Percentiles rank a stretch among this genome's conserved stretches.
Conservation (phyloP, 2,797 vertebrate species). For the Neosalanx taihuensis region DNA sequence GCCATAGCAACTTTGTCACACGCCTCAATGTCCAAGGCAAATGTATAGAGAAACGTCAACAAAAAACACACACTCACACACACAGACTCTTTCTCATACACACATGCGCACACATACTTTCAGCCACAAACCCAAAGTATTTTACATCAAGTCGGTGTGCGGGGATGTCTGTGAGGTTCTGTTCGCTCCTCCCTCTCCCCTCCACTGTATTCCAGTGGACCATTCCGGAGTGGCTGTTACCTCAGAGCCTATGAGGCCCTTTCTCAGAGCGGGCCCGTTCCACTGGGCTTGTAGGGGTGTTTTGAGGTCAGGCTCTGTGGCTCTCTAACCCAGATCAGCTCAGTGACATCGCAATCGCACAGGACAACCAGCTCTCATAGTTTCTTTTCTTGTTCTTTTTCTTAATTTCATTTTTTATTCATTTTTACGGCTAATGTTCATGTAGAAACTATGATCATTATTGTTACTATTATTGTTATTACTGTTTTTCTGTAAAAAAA, state of each 20-base stretch:
- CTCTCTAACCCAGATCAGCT: slow-evolving; percentile 58
- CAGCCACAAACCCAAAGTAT: slow-evolving; percentile 78
- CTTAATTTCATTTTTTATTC: slow-evolving; percentile 43
- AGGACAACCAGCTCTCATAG: slow-evolving; percentile 70
- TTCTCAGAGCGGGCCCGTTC: slow-evolving; percentile 31
- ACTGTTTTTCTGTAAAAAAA: slow-evolving; percentile 76
- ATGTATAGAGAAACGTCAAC: slow-evolving; percentile 36
- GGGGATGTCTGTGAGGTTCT: slow-evolving; percentile 36
- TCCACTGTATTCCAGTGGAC: slow-evolving; percentile 55
- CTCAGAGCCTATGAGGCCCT: slow-evolving; percentile 41
- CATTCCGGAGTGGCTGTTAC: slow-evolving; percentile 67
- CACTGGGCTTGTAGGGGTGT: slow-evolving; percentile 34
- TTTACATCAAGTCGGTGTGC: slow-evolving; percentile 55
- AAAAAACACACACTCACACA: slow-evolving; percentile 38
- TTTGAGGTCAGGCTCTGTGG: slow-evolving; percentile 41
- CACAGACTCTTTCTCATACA: slow-evolving; percentile 15
- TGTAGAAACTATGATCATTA: slow-evolving; percentile 79
- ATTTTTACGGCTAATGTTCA: slow-evolving; percentile 76
- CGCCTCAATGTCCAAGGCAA: slow-evolving; percentile 57
- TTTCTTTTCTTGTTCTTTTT: slow-evolving; percentile 21
- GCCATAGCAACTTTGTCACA: slow-evolving; percentile 56
- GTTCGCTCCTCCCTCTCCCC: slow-evolving; percentile 30
- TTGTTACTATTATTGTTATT: slow-evolving; percentile 86
- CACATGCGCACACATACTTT: slow-evolving; percentile 25
- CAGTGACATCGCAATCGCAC: slow-evolving; percentile 59